phyloP scores from a whole-genome alignment of 2,113 vertebrate genomes.

The Prunella fulvescens region DNA sequence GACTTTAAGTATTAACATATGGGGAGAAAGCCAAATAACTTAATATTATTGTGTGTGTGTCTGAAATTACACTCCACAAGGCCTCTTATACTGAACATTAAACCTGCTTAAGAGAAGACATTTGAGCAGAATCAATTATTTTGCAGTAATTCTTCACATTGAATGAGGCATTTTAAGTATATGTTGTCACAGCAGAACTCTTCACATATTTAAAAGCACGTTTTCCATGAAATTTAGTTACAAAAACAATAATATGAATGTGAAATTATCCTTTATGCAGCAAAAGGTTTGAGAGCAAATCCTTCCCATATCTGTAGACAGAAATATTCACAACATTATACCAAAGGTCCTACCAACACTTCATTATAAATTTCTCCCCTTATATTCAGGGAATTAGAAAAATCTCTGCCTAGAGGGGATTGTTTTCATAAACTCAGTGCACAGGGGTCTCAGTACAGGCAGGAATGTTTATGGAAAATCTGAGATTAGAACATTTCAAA shows the following conservation, averaged over 20 bases:
- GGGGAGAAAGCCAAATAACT: slow-evolving; percentile 32
- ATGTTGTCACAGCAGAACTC: not conserved
- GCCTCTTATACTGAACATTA: not conserved
- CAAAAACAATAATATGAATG: not conserved
- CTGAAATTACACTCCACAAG: slow-evolving; percentile 19
- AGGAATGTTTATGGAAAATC: slow-evolving; percentile 58
- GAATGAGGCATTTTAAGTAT: not conserved
- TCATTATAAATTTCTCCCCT: not conserved
- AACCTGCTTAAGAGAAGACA: slow-evolving; percentile 18
- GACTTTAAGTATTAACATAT: not conserved
- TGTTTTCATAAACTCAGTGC: not conserved
- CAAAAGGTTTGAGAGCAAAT: not conserved
- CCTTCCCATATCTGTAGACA: not conserved
- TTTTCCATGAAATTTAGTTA: not conserved
- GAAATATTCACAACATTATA: not conserved
- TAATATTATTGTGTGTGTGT: not conserved
- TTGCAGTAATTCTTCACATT: not conserved
- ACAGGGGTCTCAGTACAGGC: not conserved
- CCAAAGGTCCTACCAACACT: slow-evolving; percentile 1
- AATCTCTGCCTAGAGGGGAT: slow-evolving; percentile 9
- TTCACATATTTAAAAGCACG: not conserved
- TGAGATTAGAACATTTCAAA: slow-evolving; percentile 39
- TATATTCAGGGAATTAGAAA: slow-evolving; percentile 6
- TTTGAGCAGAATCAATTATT: slow-evolving; percentile 36
- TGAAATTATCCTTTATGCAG: not conserved